Evolutionary conservation across 2,113 vertebrate species (phyloP), one percentile per base, ranked within the genome.

Genomic region (Leuciscus idus): DNA sequence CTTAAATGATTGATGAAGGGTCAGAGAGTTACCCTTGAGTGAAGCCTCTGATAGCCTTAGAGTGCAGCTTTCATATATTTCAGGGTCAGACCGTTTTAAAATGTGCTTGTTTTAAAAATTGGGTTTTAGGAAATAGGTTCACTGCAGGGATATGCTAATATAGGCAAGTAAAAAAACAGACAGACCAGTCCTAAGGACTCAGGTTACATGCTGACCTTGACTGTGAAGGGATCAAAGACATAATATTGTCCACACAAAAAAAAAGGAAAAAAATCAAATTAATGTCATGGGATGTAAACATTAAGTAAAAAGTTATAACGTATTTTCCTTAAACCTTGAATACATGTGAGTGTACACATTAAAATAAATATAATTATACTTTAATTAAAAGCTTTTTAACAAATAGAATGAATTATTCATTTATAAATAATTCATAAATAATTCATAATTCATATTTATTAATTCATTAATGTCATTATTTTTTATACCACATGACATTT

Each of bases 1-100:
- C 7, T 55, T 79, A 64, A 85, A 75, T 85, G 78, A 85, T 43
- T 59, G 68, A 85, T 81, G 77, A 85, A 39, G 55, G 48, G 59
- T 81, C 55, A 81, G 68, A 61, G 12, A 50, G 19, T 62, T 74
- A 43, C 55, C 66, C 55, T 72, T 84, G 75, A 46, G 4, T 33
- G 75, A 55, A 30, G 36, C 46, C 21, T 36, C 62, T 39, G 12
- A 70, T 79, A 79, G 8, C 3, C 19, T 55, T 30, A 48, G 28
- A 2, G 26, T 77, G 7, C 26, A 17, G 28, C 75, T 55, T 10
- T 13, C 12, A 76, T 55, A 52, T 28, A 28, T 52, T 17, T 79
- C 11, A 57, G 46, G 61, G 48, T 82, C 28, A 70, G 81, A 52
- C 62, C 52, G 19, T 3, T 30, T 3, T 36, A 23, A 68, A 36